Evolutionary conservation across 2,888 invertebrate genomes (phyloP), one percentile per base, ranked within the genome.

Genomic region (Agonopterix arenella): DNA sequence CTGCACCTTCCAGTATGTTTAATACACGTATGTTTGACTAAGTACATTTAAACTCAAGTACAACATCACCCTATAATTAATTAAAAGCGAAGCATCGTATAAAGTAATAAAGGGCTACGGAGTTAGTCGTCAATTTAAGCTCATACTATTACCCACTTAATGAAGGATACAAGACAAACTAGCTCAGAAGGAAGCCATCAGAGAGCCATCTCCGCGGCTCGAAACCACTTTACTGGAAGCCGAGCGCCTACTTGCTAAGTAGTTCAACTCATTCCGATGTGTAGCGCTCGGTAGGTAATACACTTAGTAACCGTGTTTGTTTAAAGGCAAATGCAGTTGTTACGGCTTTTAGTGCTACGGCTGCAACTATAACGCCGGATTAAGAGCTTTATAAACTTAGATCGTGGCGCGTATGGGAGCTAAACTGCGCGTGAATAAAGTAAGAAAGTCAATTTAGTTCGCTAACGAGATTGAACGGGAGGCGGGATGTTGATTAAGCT

Each of bases 401-500:
- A 68, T 71, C 62, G 68, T 64, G 64, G 66, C 63, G 66, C 61
- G 63, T 66, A 62, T 60, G 65, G 61, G 58, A 62, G 70, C 68
- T 66, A 76, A 78, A 70, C 64, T 66, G 60, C 61, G 68, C 66
- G 71, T 72, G 75, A 74, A 61, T 64, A 58, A 67, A 59, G 59
- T 76, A 77, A 76, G 76, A 81, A 80, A 80, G 74, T 74, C 74
- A 78, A 80, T 84, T 83, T 78, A 70, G 73, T 73, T 70, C 68
- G 72, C 74, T 81, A 84, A 83, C 80, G 70, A 81, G 83, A 79
- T 82, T 78, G 76, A 72, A 73, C 74, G 73, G 77, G 76, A 78
- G 72, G 70, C 74, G 74, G 72, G 70, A 65, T 68, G 73, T 76
- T 80, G 78, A 84, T 84, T 82, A 80, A 77, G 71, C 73, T 76